phyloP scores from a whole-genome alignment of 2,888 invertebrate species.

The Strigamia crassipes region DNA sequence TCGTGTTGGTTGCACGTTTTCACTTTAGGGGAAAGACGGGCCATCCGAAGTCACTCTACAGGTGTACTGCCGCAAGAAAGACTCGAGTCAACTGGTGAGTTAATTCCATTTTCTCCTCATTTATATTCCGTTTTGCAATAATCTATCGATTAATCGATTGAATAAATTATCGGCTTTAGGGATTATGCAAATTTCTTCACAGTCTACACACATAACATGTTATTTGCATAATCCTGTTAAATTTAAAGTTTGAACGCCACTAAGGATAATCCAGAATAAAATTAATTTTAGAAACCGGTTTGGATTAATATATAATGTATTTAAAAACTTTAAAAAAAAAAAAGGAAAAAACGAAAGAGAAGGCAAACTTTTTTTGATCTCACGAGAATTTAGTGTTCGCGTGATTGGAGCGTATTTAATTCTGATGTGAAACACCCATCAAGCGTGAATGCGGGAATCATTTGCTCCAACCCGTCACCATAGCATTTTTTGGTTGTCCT shows the following conservation, averaged over 20 bases:
- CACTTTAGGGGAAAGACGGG: conserved; percentile 69
- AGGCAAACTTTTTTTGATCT: neutral
- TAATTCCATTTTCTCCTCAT: neutral
- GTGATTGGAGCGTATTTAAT: conserved; percentile 12
- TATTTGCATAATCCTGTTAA: no score
- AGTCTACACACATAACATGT: no score
- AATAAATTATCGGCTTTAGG: neutral
- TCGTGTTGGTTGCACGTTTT: conserved; percentile 46
- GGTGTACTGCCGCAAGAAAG: conserved; percentile 79
- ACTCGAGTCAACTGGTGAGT: conserved; percentile 76
- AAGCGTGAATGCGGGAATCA: conserved; percentile 3
- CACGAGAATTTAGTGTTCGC: neutral
- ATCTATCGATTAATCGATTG: neutral
- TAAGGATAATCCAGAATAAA: no score
- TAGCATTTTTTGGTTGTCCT: neutral
- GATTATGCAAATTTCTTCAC: no score
- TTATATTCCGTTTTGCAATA: neutral
- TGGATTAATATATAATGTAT: no score
- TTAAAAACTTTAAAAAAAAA: neutral
- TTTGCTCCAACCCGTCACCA: neutral
- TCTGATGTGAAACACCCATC: conserved; percentile 15
- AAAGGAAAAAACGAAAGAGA: conserved; percentile 1
- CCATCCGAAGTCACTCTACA: conserved; percentile 85
- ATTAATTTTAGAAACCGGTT: no score
- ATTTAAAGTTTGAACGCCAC: no score